Base-by-base conservation (phyloP, 1,140 invertebrate species). In the Portunus trituberculatus region DNA sequence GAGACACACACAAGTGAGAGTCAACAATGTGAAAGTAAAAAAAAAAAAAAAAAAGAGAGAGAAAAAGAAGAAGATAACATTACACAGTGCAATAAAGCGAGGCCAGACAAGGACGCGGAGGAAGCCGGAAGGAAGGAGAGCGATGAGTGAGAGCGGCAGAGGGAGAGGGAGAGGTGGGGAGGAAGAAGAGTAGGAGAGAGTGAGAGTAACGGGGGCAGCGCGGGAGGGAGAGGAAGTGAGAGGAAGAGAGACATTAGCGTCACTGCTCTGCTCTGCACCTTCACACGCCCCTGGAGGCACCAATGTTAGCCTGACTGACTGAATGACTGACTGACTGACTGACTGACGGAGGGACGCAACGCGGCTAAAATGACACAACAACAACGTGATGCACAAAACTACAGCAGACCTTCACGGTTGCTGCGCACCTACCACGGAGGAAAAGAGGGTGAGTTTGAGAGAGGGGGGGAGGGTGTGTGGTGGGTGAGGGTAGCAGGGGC, bases 71-170 rank as follows among this genome's bases (percentile, higher is more conserved):
- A 76, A 76, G 25, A n/a, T 76, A n/a, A 76, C 67, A 76, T 76
- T n/a, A 76, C 67, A 76, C 67, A 7, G 6, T n/a, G 67, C 67
- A 76, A 76, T 76, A 25, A 76, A 25, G 67, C 67, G 67, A 76
- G 67, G n/a, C 67, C 67, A 76, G 67, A 76, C 67, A 76, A 76
- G 67, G 67, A 76, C 67, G 67, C 67, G 28, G 45, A 88, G 86
- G 86, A 88, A 88, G 45, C 67, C 67, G 67, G 67, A 76, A 76
- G 67, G 67, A 20, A 76, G 76, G 29, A 29, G 84, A 86, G 84
- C 10, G n/a, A 28, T 29, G 84, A 20, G n/a, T 31, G 14, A 86
- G 84, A 28, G 12, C 10, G 12, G 32, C 4, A 28, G 84, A 86
- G 84, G n/a, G 84, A 28, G 84, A 86, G 84, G 32, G 84, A 29